Conservation (phyloP, 2,113 vertebrate species). For the Tupaia tana region DNA sequence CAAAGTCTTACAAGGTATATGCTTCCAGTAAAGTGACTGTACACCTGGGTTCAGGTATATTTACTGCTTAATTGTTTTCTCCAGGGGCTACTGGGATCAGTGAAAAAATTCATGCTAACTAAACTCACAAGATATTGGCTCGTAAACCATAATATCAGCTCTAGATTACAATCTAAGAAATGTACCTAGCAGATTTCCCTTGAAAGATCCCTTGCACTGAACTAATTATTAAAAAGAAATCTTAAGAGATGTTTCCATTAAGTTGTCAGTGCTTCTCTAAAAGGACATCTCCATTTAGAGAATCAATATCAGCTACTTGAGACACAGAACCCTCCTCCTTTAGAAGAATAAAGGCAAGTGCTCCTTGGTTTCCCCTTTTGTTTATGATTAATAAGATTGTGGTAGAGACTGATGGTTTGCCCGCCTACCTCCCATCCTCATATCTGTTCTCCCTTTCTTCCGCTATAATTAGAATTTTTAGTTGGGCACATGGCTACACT, state of each 20-base stretch:
- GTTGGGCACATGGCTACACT: neutral
- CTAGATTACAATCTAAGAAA: conserved; percentile 38
- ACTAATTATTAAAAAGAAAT: conserved; percentile 43
- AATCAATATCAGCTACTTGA: conserved; percentile 1
- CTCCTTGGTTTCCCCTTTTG: neutral
- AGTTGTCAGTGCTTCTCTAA: conserved; percentile 31
- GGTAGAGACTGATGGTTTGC: neutral
- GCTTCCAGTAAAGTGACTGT: neutral
- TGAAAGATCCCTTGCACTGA: neutral
- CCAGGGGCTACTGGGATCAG: neutral
- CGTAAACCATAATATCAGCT: conserved; percentile 19
- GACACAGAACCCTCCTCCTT: conserved; percentile 3
- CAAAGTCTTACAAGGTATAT: neutral
- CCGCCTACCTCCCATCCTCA: neutral
- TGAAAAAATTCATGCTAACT: conserved; percentile 45
- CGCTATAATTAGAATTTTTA: conserved; percentile 10
- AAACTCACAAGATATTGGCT: conserved; percentile 19
- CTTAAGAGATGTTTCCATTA: conserved; percentile 49
- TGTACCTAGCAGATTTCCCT: conserved; percentile 3
- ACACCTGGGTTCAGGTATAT: neutral
- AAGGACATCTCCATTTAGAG: conserved; percentile 35
- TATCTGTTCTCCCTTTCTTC: conserved; percentile 8
- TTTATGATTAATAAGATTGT: neutral
- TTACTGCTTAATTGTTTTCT: neutral
- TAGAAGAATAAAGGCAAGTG: conserved; percentile 24